Evolutionary conservation across 1,140 invertebrate genomes (phyloP), one percentile per base, ranked within the genome.

Genomic region (Microplitis demolitor): DNA sequence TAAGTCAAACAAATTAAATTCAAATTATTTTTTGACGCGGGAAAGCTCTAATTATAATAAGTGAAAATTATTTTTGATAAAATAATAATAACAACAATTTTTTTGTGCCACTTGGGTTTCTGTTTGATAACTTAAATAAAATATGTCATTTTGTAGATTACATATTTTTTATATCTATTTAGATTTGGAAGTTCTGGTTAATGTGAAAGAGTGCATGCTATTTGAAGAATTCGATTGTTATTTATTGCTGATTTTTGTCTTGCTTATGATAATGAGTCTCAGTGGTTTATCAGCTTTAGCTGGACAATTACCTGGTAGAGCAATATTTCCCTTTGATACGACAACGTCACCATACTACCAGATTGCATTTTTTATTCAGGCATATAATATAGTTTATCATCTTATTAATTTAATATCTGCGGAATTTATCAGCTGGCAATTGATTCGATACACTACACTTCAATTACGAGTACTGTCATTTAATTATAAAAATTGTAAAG

Each of bases 261-360:
- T 11, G 16, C 4, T 62, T 3, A 56, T 80, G 16, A 71, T 58
- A 16, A 16, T 73, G 5, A 74, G 60, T 14, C 14, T 79, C 11
- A 61, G 78, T 24, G 74, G 77, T 8, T 33, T 77, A 3, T 70
- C 74, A 4, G 72, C 78, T 0, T 68, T 66, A 39, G 53, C 78
- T 11, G 78, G 74, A 0, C 58, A 11, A 8, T 60, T 80, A 14
- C 78, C 77, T 14, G 72, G 78, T n/a, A 71, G 79, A 39, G 77
- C 79, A 3, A 51, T 35, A 3, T 80, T 77, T n/a, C 79, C 79
- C 4, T 78, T 80, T 31, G 60, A 80, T 14, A 76, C 69, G 1
- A 76, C 62, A 3, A 45, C 14, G n/a, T 61, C 77, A 0, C 72
- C 72, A 4, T 63, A 71, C 39, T 73, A 73, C 56, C 34, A 34